These are phyloP conservation scores for Trematomus loennbergii DNA, from an alignment of 2,113 vertebrate species.

Conservation along the genomic window DNA sequence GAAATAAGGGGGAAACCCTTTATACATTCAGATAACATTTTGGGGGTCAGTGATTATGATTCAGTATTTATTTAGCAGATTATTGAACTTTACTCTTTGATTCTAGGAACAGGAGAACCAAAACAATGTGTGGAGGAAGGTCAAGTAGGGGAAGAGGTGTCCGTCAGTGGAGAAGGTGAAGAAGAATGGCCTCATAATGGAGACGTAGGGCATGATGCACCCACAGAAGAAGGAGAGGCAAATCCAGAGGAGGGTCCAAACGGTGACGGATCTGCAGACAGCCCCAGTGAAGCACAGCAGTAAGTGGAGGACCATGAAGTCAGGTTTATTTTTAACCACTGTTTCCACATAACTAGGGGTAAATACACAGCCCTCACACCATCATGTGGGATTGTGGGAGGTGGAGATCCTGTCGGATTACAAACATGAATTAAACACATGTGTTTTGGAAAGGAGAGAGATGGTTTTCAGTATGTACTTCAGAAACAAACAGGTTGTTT, in stretches of 20 bases:
- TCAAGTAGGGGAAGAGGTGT: not conserved
- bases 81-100: not conserved
- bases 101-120: constrained; percentile 4
- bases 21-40: not conserved
- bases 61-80: not conserved
- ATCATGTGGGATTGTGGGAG: not conserved
- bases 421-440: constrained; percentile 6
- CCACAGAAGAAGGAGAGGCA: constrained; percentile 33
- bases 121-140: constrained; percentile 9
- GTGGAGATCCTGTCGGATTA: not conserved
- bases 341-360: not conserved
- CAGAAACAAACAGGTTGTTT: not conserved
- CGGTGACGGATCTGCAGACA: constrained; percentile 47
- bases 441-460: not conserved
- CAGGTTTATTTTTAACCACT: constrained; percentile 44
- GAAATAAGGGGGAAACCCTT: not conserved
- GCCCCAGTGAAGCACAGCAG: constrained; percentile 69
- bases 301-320: constrained; percentile 55
- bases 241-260: constrained; percentile 42
- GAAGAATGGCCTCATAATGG: constrained; percentile 66
- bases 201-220: constrained; percentile 24
- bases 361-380: constrained; percentile 6
- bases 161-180: not conserved
- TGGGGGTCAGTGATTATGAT: not conserved
- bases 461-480: not conserved